Base-by-base conservation (phyloP, 1,140 invertebrate species). In the Ericerus pela region DNA sequence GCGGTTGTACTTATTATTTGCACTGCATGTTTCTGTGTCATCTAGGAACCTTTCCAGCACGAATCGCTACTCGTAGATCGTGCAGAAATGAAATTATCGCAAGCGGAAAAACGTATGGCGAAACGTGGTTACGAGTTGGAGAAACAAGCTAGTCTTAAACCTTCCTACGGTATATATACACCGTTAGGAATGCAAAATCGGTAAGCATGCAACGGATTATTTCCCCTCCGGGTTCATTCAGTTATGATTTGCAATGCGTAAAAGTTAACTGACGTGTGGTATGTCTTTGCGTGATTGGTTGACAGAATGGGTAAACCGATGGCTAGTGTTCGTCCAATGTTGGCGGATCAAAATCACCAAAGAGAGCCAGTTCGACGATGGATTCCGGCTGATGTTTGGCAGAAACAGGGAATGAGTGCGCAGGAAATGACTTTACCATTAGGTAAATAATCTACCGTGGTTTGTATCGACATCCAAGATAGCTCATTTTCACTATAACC, bases 61-160 rank as follows among this genome's bases (percentile, higher is more conserved):
- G 96, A 99, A 70, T 95, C 91, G 20, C 72, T 98, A 30, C 73
- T 99, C 5, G 84, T 97, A 1, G 96, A 98, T 70, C 77, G 90
- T 29, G 95, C 96, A 66, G 94, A 98, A 63, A 86, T 95, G 64
- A 91, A 94, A 64, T 72, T 99, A 12, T 96, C 91, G 2, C 87
- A 90, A 66, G 84, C 88, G 26, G 96, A 99, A 67, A 97, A 98
- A 68, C 73, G 87, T 60, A 72, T 96, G 41, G 96, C 95, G 0
- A 86, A 92, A 65, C 75, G 90, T 62, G 86, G 89, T 61, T 98
- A 97, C 66, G 91, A 96, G 66, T 72, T 90, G 56, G 91, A 96
- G 65, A 95, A 95, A 71, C 86, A 89, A 69, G 85, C 89, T 1
- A 84, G 47, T 26, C 59, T 47, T 1, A 30, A 60, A 36, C 64